Percentiles rank a stretch among this genome's conserved stretches.
Evolutionary conservation across 2,888 invertebrate genomes (phyloP).

Genomic region (Dinocampus coccinellae): DNA sequence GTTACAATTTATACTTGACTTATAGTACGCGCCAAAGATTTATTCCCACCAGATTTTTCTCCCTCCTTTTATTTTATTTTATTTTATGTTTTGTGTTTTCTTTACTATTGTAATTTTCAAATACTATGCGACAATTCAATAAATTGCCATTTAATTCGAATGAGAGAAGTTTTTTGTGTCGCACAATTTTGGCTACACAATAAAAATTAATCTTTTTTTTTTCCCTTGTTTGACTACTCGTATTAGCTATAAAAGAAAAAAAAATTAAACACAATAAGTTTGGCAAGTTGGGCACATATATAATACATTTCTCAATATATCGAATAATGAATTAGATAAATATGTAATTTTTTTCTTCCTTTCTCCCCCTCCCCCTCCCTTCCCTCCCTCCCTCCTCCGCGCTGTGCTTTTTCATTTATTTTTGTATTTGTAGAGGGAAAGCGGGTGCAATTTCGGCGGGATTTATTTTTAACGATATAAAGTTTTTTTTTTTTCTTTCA

Average conservation of each 20-base stretch:
- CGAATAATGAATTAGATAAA: conserved; percentile 35
- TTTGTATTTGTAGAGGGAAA: conserved; percentile 47
- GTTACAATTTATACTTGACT: neutral
- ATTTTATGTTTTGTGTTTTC: no score
- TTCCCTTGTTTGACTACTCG: no score
- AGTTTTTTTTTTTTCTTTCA: no score
- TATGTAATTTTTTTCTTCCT: no score
- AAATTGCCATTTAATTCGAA: conserved; percentile 62
- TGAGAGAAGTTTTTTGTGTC: conserved; percentile 65
- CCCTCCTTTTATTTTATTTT: no score
- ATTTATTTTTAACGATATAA: conserved; percentile 17
- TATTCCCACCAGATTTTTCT: conserved; percentile 38
- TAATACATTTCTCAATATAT: conserved; percentile 37
- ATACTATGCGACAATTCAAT: conserved; percentile 27
- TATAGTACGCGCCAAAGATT: conserved; percentile 13
- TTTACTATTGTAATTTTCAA: conserved; percentile 24
- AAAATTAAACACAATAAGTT: conserved; percentile 60
- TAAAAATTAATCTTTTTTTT: neutral
- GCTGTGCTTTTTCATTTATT: conserved; percentile 37
- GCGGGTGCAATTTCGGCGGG: conserved; percentile 7
- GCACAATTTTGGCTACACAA: conserved; percentile 20
- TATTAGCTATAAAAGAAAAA: conserved; percentile 27
- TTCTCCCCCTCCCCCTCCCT: no score
- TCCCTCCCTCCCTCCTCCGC: no score
- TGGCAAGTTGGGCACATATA: conserved; percentile 68